phyloP scores from a whole-genome alignment of 2,888 invertebrate genomes.

The Ditylenchus weischeri region DNA sequence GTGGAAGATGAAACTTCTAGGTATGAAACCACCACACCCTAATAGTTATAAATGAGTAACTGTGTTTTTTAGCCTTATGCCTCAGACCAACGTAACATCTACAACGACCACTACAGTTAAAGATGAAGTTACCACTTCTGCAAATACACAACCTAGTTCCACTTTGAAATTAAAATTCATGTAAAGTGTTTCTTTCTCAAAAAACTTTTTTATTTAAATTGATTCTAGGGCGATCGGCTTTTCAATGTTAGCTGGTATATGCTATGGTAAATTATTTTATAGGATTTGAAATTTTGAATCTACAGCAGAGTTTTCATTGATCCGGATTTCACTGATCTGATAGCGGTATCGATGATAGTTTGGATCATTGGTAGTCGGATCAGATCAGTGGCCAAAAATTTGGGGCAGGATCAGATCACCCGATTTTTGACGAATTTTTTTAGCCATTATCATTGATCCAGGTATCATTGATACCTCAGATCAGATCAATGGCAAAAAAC shows the following conservation, averaged over 20 bases:
- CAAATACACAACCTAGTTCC: neutral
- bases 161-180: neutral
- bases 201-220: neutral
- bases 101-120: neutral
- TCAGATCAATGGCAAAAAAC: no score
- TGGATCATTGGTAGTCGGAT: no score
- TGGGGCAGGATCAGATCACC: no score
- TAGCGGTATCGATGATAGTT: no score
- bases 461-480: no score
- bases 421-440: no score
- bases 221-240: constrained; percentile 9
- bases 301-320: neutral
- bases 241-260: constrained; percentile 17
- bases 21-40: neutral
- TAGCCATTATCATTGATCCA: no score
- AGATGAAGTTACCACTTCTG: neutral
- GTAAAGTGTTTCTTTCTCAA: neutral
- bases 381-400: no score
- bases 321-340: no score
- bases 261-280: constrained; percentile 11
- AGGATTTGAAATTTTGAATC: neutral
- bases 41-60: neutral
- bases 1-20: neutral
- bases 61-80: no score
- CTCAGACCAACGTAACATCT: no score